Percentiles rank a stretch among this genome's conserved stretches.
Evolutionary conservation across 30 jellyfish, hydroid and myxozoan species (phyloP).

Genomic region (Chironex yamaguchii): DNA sequence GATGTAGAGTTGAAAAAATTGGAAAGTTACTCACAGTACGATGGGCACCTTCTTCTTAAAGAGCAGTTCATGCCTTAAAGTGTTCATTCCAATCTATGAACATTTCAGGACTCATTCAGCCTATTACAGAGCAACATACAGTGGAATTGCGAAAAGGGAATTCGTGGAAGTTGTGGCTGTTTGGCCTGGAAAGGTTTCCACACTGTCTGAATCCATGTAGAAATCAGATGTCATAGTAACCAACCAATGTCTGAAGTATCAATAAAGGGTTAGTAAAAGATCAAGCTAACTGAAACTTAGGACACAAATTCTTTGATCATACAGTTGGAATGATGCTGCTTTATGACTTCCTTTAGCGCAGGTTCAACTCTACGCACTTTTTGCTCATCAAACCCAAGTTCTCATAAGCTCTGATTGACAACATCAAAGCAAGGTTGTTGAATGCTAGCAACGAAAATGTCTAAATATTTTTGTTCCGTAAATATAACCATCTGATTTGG

Average conservation of each 20-base stretch:
- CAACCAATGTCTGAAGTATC: not conserved
- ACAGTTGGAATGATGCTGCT: constrained; percentile 1
- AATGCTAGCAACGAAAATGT: not conserved
- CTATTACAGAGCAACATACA: not conserved
- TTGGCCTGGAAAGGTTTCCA: not conserved
- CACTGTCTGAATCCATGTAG: not conserved
- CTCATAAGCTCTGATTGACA: not conserved
- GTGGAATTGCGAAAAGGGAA: not conserved
- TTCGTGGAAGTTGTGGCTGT: not conserved
- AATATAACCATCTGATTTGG: not conserved
- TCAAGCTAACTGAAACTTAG: not conserved
- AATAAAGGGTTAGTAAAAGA: not conserved
- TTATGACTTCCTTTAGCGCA: no score
- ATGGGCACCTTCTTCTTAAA: not conserved
- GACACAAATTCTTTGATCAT: not conserved
- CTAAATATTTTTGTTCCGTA: not conserved
- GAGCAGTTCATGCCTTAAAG: not conserved
- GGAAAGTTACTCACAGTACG: not conserved
- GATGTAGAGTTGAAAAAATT: not conserved
- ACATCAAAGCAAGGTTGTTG: not conserved
- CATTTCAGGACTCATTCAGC: not conserved
- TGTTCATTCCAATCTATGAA: not conserved
- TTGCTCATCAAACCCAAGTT: no score
- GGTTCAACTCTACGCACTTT: no score
- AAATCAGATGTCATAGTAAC: not conserved